Evolutionary conservation across 2,888 invertebrate genomes (phyloP), one percentile per base, ranked within the genome.

Genomic region (Melanargia galathea): DNA sequence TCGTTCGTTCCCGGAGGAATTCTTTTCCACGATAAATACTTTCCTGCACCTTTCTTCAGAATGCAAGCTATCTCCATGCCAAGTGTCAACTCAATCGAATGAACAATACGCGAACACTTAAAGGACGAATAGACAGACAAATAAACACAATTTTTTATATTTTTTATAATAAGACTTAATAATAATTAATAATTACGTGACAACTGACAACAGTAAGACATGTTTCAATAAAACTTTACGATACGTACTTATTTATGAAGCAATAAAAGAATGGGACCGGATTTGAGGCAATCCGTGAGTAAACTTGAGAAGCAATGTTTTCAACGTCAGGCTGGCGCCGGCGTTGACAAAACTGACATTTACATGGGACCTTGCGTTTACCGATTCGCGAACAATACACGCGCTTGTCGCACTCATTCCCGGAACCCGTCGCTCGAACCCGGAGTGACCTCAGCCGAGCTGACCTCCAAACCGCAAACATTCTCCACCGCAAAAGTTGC

Each of bases 381-480:
- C 69, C 74, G 74, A 73, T 74, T 75, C 73, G 73, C 75, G 75
- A 80, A 80, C 83, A 82, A 87, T 87, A 86, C 85, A 85, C 81
- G 83, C 84, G 86, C 88, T 87, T 84, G 86, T 86, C 86, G 81
- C 81, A 73, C 73, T 77, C 80, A 80, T 83, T 90, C 87, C 89
- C 87, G 89, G 88, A 88, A 87, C 85, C 81, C 75, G 73, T 67
- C 74, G 70, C 65, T 69, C 73, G 72, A 73, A 75, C 79, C 77
- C 78, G 75, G 72, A 73, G 74, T 78, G 86, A 86, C 87, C 86
- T 88, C 83, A 80, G 70, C 72, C 75, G 62, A 63, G 30, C 63
- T 73, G 82, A 83, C 85, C 84, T 83, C 81, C 73, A 73, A 63
- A 57, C 65, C 63, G 63, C 68, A 64, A 66, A 70, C 72, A 74